A percentile compares a stretch with the other conserved stretches of the same genome.
Conservation (phyloP, 2,888 invertebrate species). For the Trisateles emortualis region DNA sequence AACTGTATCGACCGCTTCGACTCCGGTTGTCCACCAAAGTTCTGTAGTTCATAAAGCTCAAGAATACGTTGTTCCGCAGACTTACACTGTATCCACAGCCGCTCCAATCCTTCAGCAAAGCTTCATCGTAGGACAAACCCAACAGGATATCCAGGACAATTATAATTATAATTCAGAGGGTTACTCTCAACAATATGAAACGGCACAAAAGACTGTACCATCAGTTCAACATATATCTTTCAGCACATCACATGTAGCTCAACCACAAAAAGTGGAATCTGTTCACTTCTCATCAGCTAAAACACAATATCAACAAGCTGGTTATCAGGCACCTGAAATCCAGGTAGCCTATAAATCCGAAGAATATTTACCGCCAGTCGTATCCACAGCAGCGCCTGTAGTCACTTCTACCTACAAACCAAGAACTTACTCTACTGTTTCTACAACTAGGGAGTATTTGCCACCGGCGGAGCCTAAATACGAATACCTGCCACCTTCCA, state of each 20-base stretch:
- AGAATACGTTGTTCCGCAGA: conserved; percentile 64
- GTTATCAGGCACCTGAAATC: conserved; percentile 74
- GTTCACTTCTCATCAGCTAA: conserved; percentile 62
- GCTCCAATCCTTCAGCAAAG: conserved; percentile 52
- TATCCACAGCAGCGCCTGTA: conserved; percentile 57
- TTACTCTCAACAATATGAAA: conserved; percentile 54
- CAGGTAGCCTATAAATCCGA: conserved; percentile 74
- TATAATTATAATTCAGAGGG: conserved; percentile 59
- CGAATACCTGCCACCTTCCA: conserved; percentile 54
- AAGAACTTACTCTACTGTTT: conserved; percentile 61
- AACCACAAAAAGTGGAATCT: conserved; percentile 59
- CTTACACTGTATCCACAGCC: conserved; percentile 60
- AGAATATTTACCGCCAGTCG: conserved; percentile 77
- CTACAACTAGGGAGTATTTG: conserved; percentile 59
- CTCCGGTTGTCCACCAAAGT: conserved; percentile 64
- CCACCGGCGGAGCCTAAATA: conserved; percentile 48
- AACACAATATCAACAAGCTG: conserved; percentile 65
- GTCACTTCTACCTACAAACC: conserved; percentile 68
- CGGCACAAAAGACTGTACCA: conserved; percentile 46
- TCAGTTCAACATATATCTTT: conserved; percentile 56
- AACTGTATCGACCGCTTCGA: conserved; percentile 58
- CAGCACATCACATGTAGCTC: conserved; percentile 62
- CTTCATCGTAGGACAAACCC: conserved; percentile 45
- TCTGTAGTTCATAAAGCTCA: conserved; percentile 59
- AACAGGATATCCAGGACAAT: conserved; percentile 60